These are phyloP conservation scores for Mastomys coucha DNA, from an alignment of 2,113 vertebrate genomes.

Conservation along the genomic window DNA sequence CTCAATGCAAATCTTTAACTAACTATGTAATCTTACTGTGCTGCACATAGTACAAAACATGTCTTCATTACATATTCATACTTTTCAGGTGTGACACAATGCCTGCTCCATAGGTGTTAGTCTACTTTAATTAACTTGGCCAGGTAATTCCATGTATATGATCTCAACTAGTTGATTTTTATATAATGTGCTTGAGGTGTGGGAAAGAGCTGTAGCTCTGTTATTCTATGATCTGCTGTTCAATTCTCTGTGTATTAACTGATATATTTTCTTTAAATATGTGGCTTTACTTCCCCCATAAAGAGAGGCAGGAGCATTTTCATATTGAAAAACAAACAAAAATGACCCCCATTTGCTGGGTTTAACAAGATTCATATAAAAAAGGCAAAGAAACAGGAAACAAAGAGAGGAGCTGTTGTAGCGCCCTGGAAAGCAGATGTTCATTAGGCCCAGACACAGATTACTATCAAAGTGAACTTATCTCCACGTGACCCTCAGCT, in stretches of 20 bases:
- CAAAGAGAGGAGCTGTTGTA: constrained; percentile 62
- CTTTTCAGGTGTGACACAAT: neutral
- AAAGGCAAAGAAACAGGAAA: constrained; percentile 72
- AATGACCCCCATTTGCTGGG: neutral
- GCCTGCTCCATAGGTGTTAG: neutral
- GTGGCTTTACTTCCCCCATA: neutral
- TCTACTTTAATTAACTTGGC: constrained; percentile 34
- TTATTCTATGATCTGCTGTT: constrained; percentile 13
- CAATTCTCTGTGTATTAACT: constrained; percentile 62
- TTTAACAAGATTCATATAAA: constrained; percentile 77
- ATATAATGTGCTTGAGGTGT: neutral
- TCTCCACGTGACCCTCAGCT: constrained; percentile 73
- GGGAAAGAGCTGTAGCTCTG: neutral
- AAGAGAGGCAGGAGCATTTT: constrained; percentile 32
- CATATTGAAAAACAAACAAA: constrained; percentile 73
- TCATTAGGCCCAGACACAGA: constrained; percentile 75
- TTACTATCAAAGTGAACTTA: constrained; percentile 68
- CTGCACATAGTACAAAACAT: neutral
- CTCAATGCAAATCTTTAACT: constrained; percentile 35
- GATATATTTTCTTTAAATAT: constrained; percentile 63
- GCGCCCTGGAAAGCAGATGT: constrained; percentile 73
- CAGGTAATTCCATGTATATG: neutral
- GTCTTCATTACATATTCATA: constrained; percentile 17
- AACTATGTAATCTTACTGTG: neutral
- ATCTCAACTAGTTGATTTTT: constrained; percentile 9